Conservation (phyloP, 2,797 vertebrate species). For the Lacerta bilineata region DNA sequence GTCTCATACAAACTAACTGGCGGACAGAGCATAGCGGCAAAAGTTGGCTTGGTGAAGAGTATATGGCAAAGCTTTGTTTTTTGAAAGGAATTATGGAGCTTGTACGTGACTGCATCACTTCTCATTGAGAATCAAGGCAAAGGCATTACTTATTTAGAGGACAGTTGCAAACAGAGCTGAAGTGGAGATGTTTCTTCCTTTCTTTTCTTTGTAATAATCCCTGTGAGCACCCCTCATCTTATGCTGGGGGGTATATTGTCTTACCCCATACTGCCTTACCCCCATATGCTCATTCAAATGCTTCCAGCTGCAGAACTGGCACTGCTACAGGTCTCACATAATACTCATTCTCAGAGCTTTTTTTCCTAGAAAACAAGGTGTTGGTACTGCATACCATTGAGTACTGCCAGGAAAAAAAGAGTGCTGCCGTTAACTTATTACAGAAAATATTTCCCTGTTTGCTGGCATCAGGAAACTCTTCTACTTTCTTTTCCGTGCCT, state of each 20-base stretch:
- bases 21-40: conserved; percentile 36
- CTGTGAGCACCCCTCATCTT: conserved; percentile 43
- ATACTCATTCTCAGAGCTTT: too few relatives aligned
- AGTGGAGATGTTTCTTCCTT: background rate
- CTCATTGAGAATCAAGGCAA: background rate
- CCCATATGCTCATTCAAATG: too few relatives aligned
- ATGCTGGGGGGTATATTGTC: conserved; percentile 45
- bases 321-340: too few relatives aligned
- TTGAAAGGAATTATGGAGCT: conserved; percentile 41
- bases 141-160: conserved; percentile 51
- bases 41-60: conserved; percentile 23
- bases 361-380: too few relatives aligned
- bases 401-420: too few relatives aligned
- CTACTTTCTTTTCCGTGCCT: too few relatives aligned
- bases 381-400: too few relatives aligned
- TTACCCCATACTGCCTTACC: too few relatives aligned
- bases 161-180: conserved; percentile 33
- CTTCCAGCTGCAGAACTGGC: too few relatives aligned
- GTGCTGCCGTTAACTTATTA: too few relatives aligned
- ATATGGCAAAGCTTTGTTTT: conserved; percentile 3
- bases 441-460: too few relatives aligned
- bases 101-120: conserved; percentile 41
- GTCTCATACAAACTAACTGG: conserved; percentile 40
- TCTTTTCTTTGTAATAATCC: conserved; percentile 33
- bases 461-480: too few relatives aligned